These are phyloP conservation scores for Passer domesticus DNA, from an alignment of 2,113 vertebrate genomes.

Conservation along the genomic window DNA sequence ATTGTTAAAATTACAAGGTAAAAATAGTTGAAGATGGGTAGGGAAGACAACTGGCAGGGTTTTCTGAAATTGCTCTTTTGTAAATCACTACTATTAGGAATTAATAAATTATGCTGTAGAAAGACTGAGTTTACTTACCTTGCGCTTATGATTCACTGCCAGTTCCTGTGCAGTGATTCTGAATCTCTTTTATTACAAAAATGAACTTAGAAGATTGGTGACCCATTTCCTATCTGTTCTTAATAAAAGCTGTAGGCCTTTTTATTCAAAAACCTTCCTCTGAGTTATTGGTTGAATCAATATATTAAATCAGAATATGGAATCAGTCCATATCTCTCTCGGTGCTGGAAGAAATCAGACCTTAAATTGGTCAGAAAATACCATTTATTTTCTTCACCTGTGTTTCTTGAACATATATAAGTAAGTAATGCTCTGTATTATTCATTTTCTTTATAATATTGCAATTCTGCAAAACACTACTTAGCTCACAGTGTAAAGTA, in stretches of 20 bases:
- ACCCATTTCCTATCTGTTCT: neutral
- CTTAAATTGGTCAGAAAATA: neutral
- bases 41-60: neutral
- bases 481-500: neutral
- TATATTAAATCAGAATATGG: neutral
- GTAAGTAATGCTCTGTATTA: neutral
- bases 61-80: neutral
- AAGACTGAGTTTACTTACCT: neutral
- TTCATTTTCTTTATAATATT: neutral
- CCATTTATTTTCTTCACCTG: fast-evolving
- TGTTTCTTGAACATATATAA: neutral
- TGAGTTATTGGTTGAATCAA: neutral
- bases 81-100: neutral
- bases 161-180: neutral
- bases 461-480: neutral
- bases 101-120: neutral
- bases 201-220: neutral
- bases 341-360: neutral
- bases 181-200: neutral
- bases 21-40: neutral
- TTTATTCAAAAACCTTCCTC: neutral
- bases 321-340: neutral
- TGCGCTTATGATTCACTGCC: neutral
- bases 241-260: neutral
- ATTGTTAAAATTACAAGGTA: neutral